Base-by-base conservation (phyloP, 2,797 vertebrate species). In the Intellagama lesueurii region DNA sequence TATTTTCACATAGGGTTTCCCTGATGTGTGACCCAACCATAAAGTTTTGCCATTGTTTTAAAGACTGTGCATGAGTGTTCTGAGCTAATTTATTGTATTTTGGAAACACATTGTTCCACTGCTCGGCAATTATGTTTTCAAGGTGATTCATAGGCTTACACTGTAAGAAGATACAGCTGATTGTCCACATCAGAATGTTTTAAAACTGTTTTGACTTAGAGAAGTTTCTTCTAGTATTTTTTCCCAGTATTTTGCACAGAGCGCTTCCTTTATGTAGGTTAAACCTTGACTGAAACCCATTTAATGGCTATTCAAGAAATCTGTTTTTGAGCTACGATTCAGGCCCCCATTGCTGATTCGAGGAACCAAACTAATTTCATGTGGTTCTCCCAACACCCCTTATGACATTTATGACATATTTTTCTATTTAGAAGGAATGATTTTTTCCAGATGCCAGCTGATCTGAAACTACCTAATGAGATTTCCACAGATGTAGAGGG, bases 371-470 rank as follows among this genome's bases (percentile, higher is more conserved):
- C 94, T 96, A 96, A 96, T 96, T 97, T 97, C 92, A 94, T 96
- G 90, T 96, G 93, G 95, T 95, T 96, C 95, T 96, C 72, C 93
- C 91, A 91, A 94, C 95, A 96, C 95, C 89, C 92, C 94, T 96
- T 92, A 95, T 92, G 95, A 96, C 92, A 93, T 94, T 95, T 95
- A 96, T 95, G 95, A 95, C 94, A 95, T 96, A 96, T 96, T 97
- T 97, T 96, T 96, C 93, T 96, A 93, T 97, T 97, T 96, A 97
- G 95, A 96, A 93, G 87, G 88, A 89, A 94, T 96, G 96, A 97
- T 97, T 95, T 94, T 96, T 97, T 97, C 97, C 96, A 97, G 96
- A 97, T 97, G 97, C 94, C 93, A 94, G 93, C 93, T 96, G 95
- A 97, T 96, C 95, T 96, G 96, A 96, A 95, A 95, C 95, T 96